Conservation (phyloP, 2,113 vertebrate genomes). For the Mellivora capensis region DNA sequence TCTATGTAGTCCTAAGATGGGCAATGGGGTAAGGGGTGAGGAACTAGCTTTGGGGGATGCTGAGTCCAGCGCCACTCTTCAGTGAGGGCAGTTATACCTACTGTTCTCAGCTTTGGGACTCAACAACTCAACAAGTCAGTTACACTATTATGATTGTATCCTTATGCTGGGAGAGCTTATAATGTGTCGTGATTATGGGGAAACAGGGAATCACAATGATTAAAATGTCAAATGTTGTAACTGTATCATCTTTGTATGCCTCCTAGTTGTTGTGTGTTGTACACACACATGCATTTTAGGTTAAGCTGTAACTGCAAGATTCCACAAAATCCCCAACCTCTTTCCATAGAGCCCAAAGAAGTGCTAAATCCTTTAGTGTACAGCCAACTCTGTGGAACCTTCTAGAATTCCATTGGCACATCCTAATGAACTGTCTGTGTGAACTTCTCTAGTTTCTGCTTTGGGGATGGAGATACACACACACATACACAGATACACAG, state of each 20-base stretch:
- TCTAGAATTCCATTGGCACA: neutral
- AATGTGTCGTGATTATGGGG: neutral
- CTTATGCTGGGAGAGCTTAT: neutral
- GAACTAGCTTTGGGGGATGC: neutral
- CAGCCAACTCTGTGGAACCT: neutral
- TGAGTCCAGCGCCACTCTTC: neutral
- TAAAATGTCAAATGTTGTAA: neutral
- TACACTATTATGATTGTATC: neutral
- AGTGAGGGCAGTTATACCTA: neutral
- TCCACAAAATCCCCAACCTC: neutral
- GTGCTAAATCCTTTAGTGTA: neutral
- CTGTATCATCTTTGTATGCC: neutral
- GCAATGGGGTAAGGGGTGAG: rapidly evolving
- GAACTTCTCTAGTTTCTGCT: neutral
- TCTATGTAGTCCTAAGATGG: neutral
- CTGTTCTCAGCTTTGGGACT: neutral
- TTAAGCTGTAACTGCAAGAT: neutral
- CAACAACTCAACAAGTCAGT: neutral
- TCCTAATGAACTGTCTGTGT: neutral
- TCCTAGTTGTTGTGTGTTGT: neutral
- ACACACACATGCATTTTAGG: neutral
- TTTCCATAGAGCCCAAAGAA: neutral
- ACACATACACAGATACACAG: rapidly evolving
- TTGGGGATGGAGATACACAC: neutral
- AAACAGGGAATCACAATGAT: neutral